phyloP scores from a whole-genome alignment of 2,888 invertebrate genomes.

The Amphipyra berbera region DNA sequence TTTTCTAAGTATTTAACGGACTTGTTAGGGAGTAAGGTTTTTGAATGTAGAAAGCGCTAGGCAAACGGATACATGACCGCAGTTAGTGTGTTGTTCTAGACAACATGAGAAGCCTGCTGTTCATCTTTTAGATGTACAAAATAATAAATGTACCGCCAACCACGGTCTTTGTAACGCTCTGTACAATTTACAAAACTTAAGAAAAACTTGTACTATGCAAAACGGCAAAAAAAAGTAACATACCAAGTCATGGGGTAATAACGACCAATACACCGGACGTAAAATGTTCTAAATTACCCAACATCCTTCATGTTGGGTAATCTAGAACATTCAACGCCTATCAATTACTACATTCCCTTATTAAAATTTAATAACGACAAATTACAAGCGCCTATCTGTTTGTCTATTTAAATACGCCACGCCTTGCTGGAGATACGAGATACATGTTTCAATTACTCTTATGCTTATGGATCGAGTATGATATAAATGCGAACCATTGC shows the following conservation, averaged over 20 bases:
- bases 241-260: background rate
- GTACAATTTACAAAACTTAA: no score
- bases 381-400: conserved; percentile 49
- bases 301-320: conserved; percentile 24
- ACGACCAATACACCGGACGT: background rate
- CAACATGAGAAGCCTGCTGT: no score
- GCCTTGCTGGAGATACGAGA: conserved; percentile 60
- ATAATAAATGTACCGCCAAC: no score
- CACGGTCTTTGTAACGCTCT: no score
- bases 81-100: no score
- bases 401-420: conserved; percentile 65
- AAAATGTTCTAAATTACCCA: conserved; percentile 21
- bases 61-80: no score
- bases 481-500: conserved; percentile 75
- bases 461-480: conserved; percentile 78
- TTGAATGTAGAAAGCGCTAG: no score
- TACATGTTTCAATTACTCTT: conserved; percentile 82
- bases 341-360: conserved; percentile 34
- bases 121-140: no score
- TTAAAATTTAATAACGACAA: conserved; percentile 57
- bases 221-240: background rate
- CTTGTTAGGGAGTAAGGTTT: no score
- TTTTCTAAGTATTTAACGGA: no score
- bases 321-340: no score
- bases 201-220: no score